These are phyloP conservation scores for Drosophila erecta DNA, from an alignment of 1,140 invertebrate species.

Conservation along the genomic window DNA sequence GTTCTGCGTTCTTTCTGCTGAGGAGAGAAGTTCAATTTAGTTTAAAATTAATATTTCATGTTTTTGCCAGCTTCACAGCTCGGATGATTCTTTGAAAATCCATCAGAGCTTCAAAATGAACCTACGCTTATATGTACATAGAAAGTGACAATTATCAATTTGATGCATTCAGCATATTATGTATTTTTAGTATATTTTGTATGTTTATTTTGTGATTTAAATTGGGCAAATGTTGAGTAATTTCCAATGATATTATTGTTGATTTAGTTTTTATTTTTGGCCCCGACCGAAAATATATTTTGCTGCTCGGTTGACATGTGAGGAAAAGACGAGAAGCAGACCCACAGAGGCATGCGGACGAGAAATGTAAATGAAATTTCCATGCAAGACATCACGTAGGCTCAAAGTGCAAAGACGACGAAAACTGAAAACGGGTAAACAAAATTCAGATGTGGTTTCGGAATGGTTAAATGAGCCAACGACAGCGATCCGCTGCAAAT, in stretches of 20 bases:
- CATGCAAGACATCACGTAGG: constrained; percentile 69
- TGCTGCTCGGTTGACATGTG: constrained; percentile 15
- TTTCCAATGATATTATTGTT: constrained; percentile 39
- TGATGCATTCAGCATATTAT: too few species aligned
- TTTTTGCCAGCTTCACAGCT: background rate
- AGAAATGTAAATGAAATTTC: constrained; percentile 67
- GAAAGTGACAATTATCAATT: too few species aligned
- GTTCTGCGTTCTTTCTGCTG: constrained; percentile 10
- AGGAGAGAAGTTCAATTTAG: constrained; percentile 34
- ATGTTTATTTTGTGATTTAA: background rate
- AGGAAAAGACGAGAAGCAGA: constrained; percentile 5
- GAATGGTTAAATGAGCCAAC: constrained; percentile 9
- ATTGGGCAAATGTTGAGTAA: background rate
- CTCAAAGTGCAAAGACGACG: constrained; percentile 47
- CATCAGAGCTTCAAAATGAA: background rate
- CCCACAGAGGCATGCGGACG: background rate
- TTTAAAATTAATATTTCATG: constrained; percentile 10
- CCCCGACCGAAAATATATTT: constrained; percentile 15
- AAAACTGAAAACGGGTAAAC: constrained; percentile 23
- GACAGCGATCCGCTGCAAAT: constrained; percentile 16
- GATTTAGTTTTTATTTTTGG: constrained; percentile 7
- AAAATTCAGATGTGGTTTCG: constrained; percentile 21
- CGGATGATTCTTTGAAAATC: background rate
- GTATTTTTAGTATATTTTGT: too few species aligned
- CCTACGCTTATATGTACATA: background rate